Evolutionary conservation across 1,140 invertebrate species (phyloP).

Genomic region (Thereuonema tuberculata): DNA sequence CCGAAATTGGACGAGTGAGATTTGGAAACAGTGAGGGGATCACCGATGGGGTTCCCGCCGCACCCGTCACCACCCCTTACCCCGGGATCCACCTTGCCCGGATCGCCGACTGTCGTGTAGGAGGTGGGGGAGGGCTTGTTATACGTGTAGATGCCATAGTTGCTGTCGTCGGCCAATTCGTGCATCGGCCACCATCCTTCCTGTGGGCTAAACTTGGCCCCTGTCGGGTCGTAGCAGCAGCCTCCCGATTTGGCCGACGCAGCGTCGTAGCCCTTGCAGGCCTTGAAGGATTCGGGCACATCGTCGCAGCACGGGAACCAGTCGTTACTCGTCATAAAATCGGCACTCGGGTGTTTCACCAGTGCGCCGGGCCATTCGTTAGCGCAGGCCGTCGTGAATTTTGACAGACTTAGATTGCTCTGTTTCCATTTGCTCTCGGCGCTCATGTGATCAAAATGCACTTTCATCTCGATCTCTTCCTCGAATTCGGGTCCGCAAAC

Average conservation of each 20-base stretch:
- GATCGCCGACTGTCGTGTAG: neutral
- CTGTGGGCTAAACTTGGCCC: neutral
- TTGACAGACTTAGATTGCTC: neutral
- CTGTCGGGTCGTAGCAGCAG: neutral
- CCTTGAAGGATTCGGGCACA: neutral
- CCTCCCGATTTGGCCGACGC: neutral
- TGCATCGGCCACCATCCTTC: neutral
- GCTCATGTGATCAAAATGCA: neutral
- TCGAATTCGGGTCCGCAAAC: neutral
- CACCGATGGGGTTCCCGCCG: neutral
- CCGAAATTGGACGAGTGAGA: neutral
- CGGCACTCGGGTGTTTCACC: too few species aligned
- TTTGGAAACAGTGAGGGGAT: neutral
- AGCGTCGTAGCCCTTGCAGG: neutral
- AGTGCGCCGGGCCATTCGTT: conserved; percentile 4
- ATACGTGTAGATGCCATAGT: neutral
- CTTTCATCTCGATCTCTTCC: conserved; percentile 2
- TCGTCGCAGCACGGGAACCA: neutral
- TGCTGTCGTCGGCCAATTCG: neutral
- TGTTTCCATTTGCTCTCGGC: conserved; percentile 3
- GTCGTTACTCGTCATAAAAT: neutral
- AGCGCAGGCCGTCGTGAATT: neutral
- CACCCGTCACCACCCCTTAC: neutral
- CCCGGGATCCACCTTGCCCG: neutral
- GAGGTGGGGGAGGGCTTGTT: neutral